Evolutionary conservation across 2,797 vertebrate genomes (phyloP).

Genomic region (Adelosebastes latens): DNA sequence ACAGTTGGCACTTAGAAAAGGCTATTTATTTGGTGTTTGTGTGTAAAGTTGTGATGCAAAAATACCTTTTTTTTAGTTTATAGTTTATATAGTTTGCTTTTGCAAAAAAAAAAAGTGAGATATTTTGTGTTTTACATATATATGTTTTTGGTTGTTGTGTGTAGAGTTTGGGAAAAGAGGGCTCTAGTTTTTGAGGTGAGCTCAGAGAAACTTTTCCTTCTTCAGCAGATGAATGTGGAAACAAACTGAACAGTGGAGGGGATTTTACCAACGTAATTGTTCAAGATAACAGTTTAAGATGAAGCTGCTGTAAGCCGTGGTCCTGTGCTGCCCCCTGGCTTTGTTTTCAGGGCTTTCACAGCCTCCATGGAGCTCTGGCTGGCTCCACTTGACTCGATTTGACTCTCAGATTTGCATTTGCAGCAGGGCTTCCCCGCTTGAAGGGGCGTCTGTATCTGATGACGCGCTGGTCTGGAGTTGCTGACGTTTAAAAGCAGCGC

Average conservation of each 20-base stretch:
- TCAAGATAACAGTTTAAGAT: not conserved
- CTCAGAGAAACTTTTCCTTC: too few relatives aligned
- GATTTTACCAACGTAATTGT: too few relatives aligned
- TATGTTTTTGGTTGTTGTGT: too few relatives aligned
- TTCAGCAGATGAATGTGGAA: not conserved
- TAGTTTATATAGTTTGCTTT: too few relatives aligned
- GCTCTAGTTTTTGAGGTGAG: not conserved
- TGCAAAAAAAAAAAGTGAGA: too few relatives aligned
- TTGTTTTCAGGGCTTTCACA: not conserved
- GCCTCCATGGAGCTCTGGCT: not conserved
- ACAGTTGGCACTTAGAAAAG: too few relatives aligned
- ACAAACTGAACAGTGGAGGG: too few relatives aligned
- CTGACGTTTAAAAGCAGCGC: not conserved
- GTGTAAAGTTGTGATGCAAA: too few relatives aligned
- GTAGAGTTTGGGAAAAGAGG: not conserved
- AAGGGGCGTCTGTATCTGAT: not conserved
- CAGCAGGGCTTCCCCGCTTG: not conserved
- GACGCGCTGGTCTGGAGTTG: not conserved
- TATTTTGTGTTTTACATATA: not conserved
- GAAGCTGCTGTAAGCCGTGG: not conserved
- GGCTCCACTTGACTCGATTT: not conserved
- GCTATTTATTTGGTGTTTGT: too few relatives aligned
- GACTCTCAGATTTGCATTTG: not conserved
- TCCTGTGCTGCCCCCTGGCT: not conserved
- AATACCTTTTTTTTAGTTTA: too few relatives aligned